Evolutionary conservation across 2,113 vertebrate species (phyloP).

Genomic region (Bos javanicus): DNA sequence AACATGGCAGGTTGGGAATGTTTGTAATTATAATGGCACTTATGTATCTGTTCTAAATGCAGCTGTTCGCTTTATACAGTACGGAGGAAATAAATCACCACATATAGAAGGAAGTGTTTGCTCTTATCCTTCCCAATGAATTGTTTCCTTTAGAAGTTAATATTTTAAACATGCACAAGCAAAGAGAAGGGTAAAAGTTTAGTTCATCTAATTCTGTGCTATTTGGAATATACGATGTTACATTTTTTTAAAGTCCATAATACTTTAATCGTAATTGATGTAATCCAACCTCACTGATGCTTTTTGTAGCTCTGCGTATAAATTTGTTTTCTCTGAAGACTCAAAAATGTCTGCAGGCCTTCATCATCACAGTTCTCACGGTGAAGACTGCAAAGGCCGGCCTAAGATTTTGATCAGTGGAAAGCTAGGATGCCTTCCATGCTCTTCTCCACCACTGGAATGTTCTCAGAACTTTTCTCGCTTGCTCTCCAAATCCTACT

Average conservation of each 20-base stretch:
- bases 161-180: neutral
- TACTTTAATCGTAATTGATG: neutral
- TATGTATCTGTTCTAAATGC: neutral
- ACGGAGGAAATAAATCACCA: neutral
- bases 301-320: neutral
- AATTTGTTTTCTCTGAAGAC: neutral
- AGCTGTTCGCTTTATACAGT: neutral
- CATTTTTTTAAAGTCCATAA: neutral
- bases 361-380: neutral
- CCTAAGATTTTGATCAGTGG: neutral
- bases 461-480: neutral
- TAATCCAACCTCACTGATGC: neutral
- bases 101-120: neutral
- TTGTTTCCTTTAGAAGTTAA: neutral
- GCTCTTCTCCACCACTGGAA: neutral
- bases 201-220: neutral
- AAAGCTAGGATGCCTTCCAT: neutral
- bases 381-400: neutral
- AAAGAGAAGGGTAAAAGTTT: neutral
- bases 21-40: neutral
- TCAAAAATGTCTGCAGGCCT: neutral
- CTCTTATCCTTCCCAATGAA: neutral
- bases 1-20: neutral
- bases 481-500: neutral
- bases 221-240: neutral